Evolutionary conservation across 2,113 vertebrate genomes (phyloP).

Genomic region (Marcusenius ussheri): DNA sequence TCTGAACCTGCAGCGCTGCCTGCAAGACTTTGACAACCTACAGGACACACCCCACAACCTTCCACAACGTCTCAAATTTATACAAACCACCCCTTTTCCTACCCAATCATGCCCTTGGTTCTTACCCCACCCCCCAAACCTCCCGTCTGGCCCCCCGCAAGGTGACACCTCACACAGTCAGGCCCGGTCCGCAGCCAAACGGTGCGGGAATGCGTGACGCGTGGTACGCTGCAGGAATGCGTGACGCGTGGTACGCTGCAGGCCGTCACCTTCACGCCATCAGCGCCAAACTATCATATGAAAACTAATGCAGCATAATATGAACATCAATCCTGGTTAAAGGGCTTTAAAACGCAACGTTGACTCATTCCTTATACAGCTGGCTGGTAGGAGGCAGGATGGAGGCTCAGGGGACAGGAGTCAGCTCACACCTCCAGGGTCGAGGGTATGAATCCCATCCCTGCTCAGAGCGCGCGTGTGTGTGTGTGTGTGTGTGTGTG

Average conservation of each 20-base stretch:
- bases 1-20: not conserved
- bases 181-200: not conserved
- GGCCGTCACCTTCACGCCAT: not conserved
- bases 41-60: too few species aligned
- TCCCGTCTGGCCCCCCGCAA: not conserved
- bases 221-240: not conserved
- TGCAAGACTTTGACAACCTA: not conserved
- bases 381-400: not conserved
- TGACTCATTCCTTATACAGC: not conserved
- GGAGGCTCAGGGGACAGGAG: not conserved
- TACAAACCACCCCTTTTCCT: not conserved
- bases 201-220: not conserved
- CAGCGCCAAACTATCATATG: not conserved
- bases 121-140: not conserved
- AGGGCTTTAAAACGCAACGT: not conserved
- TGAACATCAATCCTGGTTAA: not conserved
- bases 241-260: not conserved
- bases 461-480: not conserved
- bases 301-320: not conserved
- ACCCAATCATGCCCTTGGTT: not conserved
- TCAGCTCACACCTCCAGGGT: not conserved
- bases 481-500: too few species aligned
- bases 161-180: not conserved
- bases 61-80: not conserved
- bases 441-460: not conserved